Conservation (phyloP, 2,888 invertebrate species). For the Callimorpha dominula region DNA sequence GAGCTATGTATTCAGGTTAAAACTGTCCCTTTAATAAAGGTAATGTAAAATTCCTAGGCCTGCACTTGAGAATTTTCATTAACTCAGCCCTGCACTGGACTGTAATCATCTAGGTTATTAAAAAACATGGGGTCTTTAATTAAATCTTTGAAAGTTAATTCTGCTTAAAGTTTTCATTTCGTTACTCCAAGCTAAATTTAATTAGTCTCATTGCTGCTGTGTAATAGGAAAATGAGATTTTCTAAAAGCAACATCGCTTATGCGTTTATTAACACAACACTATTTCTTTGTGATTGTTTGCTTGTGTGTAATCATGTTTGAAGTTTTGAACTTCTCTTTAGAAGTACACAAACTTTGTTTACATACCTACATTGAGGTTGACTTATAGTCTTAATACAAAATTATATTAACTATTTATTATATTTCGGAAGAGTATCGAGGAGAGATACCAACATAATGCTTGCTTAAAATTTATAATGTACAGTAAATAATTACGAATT, state of each 20-base stretch:
- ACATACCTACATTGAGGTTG: not conserved
- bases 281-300: conserved; percentile 13
- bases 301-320: conserved; percentile 12
- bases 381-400: no score
- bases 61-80: conserved; percentile 18
- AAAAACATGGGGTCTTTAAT: conserved; percentile 54
- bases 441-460: no score
- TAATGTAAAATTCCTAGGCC: conserved; percentile 1
- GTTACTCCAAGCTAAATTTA: conserved; percentile 52
- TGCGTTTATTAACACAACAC: conserved; percentile 34
- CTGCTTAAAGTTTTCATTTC: conserved; percentile 55
- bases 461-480: no score
- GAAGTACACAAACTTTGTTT: not conserved
- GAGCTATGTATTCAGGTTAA: not conserved
- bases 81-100: conserved; percentile 1
- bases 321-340: conserved; percentile 11
- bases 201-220: conserved; percentile 51
- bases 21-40: conserved; percentile 7
- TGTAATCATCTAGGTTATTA: conserved; percentile 23
- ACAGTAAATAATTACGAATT: no score
- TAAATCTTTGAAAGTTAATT: conserved; percentile 57
- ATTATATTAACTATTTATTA: no score
- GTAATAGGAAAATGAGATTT: conserved; percentile 53
- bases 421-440: no score
- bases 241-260: conserved; percentile 26